phyloP scores from a whole-genome alignment of 2,888 invertebrate species.

The Hydroisotoma schaefferi region DNA sequence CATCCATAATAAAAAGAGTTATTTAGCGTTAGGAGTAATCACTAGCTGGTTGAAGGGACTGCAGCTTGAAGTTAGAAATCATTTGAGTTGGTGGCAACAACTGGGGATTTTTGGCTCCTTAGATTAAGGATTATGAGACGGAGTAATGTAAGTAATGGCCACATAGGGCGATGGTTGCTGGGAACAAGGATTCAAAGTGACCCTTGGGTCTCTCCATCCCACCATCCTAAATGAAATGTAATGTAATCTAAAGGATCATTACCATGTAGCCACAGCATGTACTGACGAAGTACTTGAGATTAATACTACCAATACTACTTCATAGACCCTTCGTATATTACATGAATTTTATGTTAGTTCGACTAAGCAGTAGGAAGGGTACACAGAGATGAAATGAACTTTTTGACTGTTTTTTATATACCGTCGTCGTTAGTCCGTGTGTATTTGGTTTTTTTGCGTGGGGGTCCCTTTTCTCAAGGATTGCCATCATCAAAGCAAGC shows the following conservation, averaged over 20 bases:
- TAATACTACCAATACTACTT: no score
- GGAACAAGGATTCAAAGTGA: constrained; percentile 42
- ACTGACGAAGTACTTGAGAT: neutral
- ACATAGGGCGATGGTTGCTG: constrained; percentile 44
- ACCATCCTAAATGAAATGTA: constrained; percentile 44
- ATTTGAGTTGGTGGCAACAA: constrained; percentile 36
- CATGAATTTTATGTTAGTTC: no score
- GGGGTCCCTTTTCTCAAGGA: constrained; percentile 41
- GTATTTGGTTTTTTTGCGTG: constrained; percentile 42
- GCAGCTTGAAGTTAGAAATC: constrained; percentile 2
- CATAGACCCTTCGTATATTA: no score
- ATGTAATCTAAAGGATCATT: constrained; percentile 44
- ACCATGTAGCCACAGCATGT: constrained; percentile 11
- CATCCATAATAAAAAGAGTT: no score
- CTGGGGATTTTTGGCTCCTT: constrained; percentile 45
- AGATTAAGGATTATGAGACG: constrained; percentile 40
- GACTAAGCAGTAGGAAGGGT: no score
- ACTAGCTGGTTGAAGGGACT: neutral
- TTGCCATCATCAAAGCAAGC: constrained; percentile 6
- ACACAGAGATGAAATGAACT: constrained; percentile 9
- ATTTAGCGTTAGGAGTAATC: no score
- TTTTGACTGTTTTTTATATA: constrained; percentile 14
- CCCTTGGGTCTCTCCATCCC: constrained; percentile 42
- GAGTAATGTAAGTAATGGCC: constrained; percentile 46
- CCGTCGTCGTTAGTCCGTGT: neutral